Base-by-base conservation (phyloP, 2,888 invertebrate genomes). In the Spodoptera littoralis region DNA sequence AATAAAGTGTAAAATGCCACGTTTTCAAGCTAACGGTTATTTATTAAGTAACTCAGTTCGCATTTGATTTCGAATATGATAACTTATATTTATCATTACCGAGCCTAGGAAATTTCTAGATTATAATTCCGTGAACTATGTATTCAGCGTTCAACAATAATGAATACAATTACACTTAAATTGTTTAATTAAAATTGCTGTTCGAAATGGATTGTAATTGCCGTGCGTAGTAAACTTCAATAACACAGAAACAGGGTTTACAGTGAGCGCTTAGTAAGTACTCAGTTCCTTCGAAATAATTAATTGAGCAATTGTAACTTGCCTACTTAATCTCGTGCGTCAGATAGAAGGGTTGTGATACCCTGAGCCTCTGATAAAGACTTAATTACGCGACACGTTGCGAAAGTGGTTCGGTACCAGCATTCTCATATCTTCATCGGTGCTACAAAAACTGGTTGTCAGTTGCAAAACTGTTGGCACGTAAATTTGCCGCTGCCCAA, bases 371-470 rank as follows among this genome's bases (percentile, higher is more conserved):
- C 76, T 73, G 84, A 83, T 83, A 82, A 76, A 66, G 67, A 63
- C 61, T 74, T 77, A 72, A 80, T 88, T 89, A 88, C 84, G 73
- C 66, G 77, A 77, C 79, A 76, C 67, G 79, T 89, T 90, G 80
- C 88, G 84, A 76, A 81, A 85, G 72, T 60, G 68, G 70, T 68
- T 65, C 36, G n/a, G 80, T 80, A 82, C 78, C 67, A 80, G 77
- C 78, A 80, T 82, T 84, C 83, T 81, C 86, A 88, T 92, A 90
- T 91, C 91, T 92, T 91, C 90, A 92, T 90, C 89, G 74, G 61
- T 71, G 69, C 64, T 65, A 86, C 87, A 90, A 92, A 91, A 92
- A 91, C 91, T 89, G 83, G 90, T 91, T 89, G 78, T 57, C 57
- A 54, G 54, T 92, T 91, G 86, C 88, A 84, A 89, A 89, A 93